Conservation (phyloP, 2,888 invertebrate genomes). For the Agonum fuliginosum region DNA sequence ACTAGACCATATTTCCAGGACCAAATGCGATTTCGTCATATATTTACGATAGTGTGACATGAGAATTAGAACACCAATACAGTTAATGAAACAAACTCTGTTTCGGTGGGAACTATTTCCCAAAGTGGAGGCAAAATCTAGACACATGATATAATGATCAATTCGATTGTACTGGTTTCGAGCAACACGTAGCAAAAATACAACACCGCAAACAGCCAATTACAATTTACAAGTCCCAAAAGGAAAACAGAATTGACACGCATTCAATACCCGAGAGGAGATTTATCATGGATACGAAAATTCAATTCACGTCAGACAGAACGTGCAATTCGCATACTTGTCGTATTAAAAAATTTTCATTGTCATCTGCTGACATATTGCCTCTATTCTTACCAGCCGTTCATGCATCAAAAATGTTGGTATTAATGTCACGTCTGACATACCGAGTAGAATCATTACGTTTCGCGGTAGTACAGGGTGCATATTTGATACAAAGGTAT, state of each 20-base stretch:
- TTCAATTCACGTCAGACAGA: constrained; percentile 30
- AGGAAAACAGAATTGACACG: constrained; percentile 19
- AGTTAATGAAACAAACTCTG: too few relatives aligned
- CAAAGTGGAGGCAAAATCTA: too few relatives aligned
- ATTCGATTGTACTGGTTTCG: too few relatives aligned
- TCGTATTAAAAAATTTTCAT: constrained; percentile 44
- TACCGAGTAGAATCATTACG: constrained; percentile 40
- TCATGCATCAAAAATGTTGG: constrained; percentile 40
- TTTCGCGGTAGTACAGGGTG: constrained; percentile 39
- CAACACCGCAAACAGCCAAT: constrained; percentile 7
- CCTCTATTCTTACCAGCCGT: constrained; percentile 24
- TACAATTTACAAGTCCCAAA: neutral
- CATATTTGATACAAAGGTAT: constrained; percentile 44
- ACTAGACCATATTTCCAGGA: too few relatives aligned
- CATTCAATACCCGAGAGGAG: neutral
- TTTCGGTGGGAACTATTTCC: too few relatives aligned
- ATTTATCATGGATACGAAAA: constrained; percentile 35
- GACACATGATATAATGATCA: too few relatives aligned
- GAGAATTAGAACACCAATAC: too few relatives aligned
- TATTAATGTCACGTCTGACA: constrained; percentile 42
- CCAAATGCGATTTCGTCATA: too few relatives aligned
- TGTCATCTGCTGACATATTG: constrained; percentile 45
- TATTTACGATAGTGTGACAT: too few relatives aligned
- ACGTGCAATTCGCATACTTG: constrained; percentile 25
- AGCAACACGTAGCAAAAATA: neutral